Conservation (phyloP, 2,888 invertebrate genomes). For the Drosophila anomalipes region DNA sequence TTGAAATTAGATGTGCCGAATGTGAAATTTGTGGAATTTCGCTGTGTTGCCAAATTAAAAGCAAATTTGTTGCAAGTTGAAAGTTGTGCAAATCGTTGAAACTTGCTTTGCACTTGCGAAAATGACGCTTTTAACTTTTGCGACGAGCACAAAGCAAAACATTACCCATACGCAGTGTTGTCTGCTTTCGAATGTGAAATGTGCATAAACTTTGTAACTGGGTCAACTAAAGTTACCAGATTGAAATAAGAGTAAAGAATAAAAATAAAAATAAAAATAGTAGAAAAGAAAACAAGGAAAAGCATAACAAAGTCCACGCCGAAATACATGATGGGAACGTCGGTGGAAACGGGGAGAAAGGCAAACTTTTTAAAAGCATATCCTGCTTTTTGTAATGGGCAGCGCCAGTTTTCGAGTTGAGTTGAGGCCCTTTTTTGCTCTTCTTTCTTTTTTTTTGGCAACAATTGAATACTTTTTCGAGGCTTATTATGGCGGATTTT, state of each 20-base stretch:
- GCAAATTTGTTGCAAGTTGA: constrained; percentile 59
- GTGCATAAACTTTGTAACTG: constrained; percentile 61
- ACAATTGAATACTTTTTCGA: constrained; percentile 59
- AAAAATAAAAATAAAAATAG: background rate
- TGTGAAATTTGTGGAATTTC: constrained; percentile 23
- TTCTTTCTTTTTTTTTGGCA: constrained; percentile 26
- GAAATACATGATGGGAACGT: constrained; percentile 3
- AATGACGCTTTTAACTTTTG: constrained; percentile 49
- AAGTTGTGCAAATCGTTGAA: constrained; percentile 22
- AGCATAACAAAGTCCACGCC: constrained; percentile 38
- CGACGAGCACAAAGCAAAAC: constrained; percentile 43
- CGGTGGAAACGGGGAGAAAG: background rate
- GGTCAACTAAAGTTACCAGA: constrained; percentile 55
- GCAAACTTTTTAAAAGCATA: constrained; percentile 52
- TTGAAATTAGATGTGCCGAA: constrained; percentile 36
- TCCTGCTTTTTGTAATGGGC: constrained; percentile 48
- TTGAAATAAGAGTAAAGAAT: constrained; percentile 13
- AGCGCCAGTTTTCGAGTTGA: constrained; percentile 30
- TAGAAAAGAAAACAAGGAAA: constrained; percentile 4
- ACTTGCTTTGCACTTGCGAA: constrained; percentile 15
- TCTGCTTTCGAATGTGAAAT: constrained; percentile 55
- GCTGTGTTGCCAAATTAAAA: constrained; percentile 63
- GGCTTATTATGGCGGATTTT: constrained; percentile 43
- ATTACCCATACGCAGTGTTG: constrained; percentile 74
- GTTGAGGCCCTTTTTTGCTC: background rate